phyloP scores from a whole-genome alignment of 92 coral and sea anemone species.

The Epizoanthus illoricatus region DNA sequence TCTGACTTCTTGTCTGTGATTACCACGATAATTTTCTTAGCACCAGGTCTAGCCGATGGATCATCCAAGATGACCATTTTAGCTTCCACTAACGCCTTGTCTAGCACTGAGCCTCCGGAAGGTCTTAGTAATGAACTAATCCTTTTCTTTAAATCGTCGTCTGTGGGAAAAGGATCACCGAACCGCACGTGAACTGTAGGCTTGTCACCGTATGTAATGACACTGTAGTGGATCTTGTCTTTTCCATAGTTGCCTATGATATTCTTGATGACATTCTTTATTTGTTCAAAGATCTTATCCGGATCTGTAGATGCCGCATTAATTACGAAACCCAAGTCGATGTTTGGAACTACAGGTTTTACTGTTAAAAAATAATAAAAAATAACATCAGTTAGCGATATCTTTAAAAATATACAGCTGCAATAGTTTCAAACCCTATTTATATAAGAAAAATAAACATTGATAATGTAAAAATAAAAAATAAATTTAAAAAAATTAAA shows the following conservation, averaged over 20 bases:
- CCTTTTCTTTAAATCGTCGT: neutral
- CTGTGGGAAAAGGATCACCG: neutral
- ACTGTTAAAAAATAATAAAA: constrained; percentile 35
- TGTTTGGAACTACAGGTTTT: constrained; percentile 61
- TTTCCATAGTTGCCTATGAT: constrained; percentile 71
- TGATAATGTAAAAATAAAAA: too few relatives aligned
- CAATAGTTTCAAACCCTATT: neutral
- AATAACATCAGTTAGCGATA: neutral
- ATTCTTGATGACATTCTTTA: constrained; percentile 70
- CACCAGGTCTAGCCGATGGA: constrained; percentile 47
- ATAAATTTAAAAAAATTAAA: too few relatives aligned
- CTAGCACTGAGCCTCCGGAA: constrained; percentile 11
- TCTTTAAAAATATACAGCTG: too few relatives aligned
- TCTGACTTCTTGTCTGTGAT: constrained; percentile 72
- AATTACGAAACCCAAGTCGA: constrained; percentile 82
- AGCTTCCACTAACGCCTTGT: constrained; percentile 11
- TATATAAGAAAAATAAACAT: neutral
- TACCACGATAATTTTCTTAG: constrained; percentile 76
- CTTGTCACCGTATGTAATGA: constrained; percentile 12
- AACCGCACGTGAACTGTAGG: constrained; percentile 22
- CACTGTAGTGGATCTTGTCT: constrained; percentile 34
- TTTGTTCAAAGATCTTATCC: constrained; percentile 58
- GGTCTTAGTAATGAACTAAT: constrained; percentile 9
- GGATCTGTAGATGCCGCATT: constrained; percentile 68
- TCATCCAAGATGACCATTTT: neutral